phyloP scores from a whole-genome alignment of 2,888 invertebrate species.

The Microctonus brassicae region DNA sequence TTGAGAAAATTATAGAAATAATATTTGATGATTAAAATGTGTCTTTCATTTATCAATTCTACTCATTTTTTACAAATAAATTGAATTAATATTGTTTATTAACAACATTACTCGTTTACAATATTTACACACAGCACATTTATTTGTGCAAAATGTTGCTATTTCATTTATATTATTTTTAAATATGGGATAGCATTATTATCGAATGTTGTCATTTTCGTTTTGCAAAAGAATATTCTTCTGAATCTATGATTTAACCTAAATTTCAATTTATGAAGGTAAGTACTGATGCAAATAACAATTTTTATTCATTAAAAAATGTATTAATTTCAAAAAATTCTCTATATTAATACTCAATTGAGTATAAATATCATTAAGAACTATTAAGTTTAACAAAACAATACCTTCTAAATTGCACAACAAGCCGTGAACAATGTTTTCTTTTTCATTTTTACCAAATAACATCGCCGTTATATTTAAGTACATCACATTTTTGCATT shows the following conservation, averaged over 20 bases:
- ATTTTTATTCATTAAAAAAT: not conserved
- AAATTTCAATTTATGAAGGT: not conserved
- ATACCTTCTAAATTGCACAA: not conserved
- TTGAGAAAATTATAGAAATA: slow-evolving; percentile 59
- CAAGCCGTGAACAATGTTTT: too few relatives aligned
- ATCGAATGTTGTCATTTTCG: not conserved
- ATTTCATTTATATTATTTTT: not conserved
- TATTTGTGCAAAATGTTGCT: not conserved
- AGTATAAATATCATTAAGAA: not conserved
- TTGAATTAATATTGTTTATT: slow-evolving; percentile 52
- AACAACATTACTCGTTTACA: slow-evolving; percentile 47
- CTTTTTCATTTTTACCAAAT: too few relatives aligned
- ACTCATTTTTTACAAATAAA: slow-evolving; percentile 34
- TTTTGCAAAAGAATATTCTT: not conserved
- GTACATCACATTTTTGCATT: not conserved
- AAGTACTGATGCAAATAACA: not conserved
- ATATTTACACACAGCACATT: slow-evolving; percentile 50
- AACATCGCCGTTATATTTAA: not conserved
- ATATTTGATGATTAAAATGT: slow-evolving; percentile 51
- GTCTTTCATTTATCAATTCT: slow-evolving; percentile 52
- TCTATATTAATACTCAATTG: not conserved
- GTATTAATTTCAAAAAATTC: not conserved
- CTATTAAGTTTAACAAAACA: not conserved
- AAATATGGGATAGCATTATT: not conserved
- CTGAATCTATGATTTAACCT: not conserved